Base-by-base conservation (phyloP, 2,888 invertebrate species). In the Drosophila prolongata region DNA sequence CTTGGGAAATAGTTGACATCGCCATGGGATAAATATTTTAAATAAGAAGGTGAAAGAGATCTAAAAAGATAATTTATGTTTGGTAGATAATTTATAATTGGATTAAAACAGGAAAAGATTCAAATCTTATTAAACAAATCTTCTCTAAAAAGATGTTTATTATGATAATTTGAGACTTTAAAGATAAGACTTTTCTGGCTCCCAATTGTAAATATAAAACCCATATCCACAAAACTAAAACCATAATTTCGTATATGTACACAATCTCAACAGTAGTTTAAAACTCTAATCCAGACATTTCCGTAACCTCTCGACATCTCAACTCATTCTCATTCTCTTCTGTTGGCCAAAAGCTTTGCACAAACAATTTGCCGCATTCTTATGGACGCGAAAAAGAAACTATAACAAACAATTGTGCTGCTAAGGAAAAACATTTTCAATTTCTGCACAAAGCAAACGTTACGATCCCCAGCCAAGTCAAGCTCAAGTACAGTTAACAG, bases 401-500 rank as follows among this genome's bases (percentile, higher is more conserved):
- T 75, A 73, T 78, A 78, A 78, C 71, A 75, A 76, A 77, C 72
- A 68, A 50, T 64, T 53, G 35, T 69, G 46, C 40, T 62, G 55
- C 64, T 16, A 61, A 55, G 64, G 54, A 54, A 47, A 66, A 66
- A 47, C 64, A 80, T 77, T 79, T 79, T 79, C 79, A 79, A 79
- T 78, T 78, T 79, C 58, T 67, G 27, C 47, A 66, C 56, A 67
- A 72, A 67, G 52, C 55, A 65, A 70, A 65, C 55, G 62, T 61
- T 69, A 70, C 57, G 64, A 55, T 43, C 44, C 44, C 46, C 35
- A n/a, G 37, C 53, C 50, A 50, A 61, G 40, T 55, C 35, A 35
- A 44, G 62, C 64, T 76, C 70, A 67, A 78, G 80, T 75, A 78
- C 78, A 80, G 80, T 80, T 80, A 72, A 77, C 80, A 64, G 75